A percentile compares a stretch with the other conserved stretches of the same genome.
phyloP scores from a whole-genome alignment of 1,140 invertebrate species.

The Matsumurasca onukii region DNA sequence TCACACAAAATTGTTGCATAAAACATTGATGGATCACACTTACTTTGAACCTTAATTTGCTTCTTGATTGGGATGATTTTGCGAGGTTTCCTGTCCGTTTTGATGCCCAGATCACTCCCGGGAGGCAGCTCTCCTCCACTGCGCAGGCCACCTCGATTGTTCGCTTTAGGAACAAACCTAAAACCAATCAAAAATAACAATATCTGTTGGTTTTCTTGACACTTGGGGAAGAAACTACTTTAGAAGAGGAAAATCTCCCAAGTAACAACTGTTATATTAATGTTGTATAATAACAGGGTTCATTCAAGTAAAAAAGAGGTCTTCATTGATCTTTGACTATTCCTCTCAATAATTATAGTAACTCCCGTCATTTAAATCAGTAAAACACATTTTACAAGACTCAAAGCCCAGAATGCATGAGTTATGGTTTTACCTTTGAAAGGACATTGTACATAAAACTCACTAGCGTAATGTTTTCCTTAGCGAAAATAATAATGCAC shows the following conservation, averaged over 20 bases:
- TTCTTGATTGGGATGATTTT: background rate
- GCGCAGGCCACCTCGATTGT: slow-evolving; percentile 33
- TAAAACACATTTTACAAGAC: slow-evolving; percentile 1
- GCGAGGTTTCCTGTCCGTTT: slow-evolving; percentile 32
- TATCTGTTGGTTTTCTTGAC: slow-evolving; percentile 1
- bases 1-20: no score
- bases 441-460: no score
- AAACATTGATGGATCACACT: no score
- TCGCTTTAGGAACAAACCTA: background rate
- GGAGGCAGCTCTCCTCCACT: slow-evolving; percentile 38
- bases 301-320: no score
- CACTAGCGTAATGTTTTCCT: no score
- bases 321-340: no score
- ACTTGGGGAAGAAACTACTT: background rate
- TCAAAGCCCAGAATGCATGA: no score
- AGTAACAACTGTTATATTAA: background rate
- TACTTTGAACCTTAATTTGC: background rate
- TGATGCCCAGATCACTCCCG: slow-evolving; percentile 35
- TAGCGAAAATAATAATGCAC: no score
- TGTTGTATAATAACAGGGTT: slow-evolving; percentile 7
- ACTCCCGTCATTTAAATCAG: no score
- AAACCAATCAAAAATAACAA: background rate
- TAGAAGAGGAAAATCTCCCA: background rate
- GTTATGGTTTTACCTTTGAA: no score
- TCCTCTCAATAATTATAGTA: no score